Base-by-base conservation (phyloP, 2,113 vertebrate genomes). In the Muntiacus reevesi region DNA sequence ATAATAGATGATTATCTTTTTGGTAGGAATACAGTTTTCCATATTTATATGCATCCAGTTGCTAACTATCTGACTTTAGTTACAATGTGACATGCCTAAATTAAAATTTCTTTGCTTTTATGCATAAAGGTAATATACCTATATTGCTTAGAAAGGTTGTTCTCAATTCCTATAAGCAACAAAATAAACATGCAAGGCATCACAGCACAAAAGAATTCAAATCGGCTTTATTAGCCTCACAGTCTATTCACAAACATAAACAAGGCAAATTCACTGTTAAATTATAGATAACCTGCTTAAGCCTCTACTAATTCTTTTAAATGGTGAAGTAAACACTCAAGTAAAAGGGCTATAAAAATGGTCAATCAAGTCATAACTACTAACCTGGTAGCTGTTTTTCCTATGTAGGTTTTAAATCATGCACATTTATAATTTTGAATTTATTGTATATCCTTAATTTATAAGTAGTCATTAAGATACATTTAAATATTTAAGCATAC, bases 231-330 rank as follows among this genome's bases (percentile, higher is more conserved):
- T 87, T 90, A 92, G 81, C 36, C 43, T 92, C 81, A 82, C 12
- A 87, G 67, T 89, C 40, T 47, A 89, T 50, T 25, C 79, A 96
- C 43, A 84, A 89, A 92, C 62, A 96, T 45, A 93, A 97, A 87
- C 33, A 97, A 74, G 33, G 28, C 30, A 91, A 94, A 57, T 54
- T 95, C 4, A 16, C 62, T 90, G 19, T 87, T 96, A 92, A 97
- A 96, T 97, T 96, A 95, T 92, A 96, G 79, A 97, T 94, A 87
- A 64, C 7, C 3, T 79, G 4, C 11, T 96, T 89, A 17, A 95
- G 25, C 16, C 9, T 92, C 74, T 85, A 57, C 33, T 92, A 92
- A 87, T 87, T 89, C 47, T 96, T 94, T 91, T 91, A 79, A 94
- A 9, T 79, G 33, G 57, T 52, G 40, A 87, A 96, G 54, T 97